Evolutionary conservation across 2,888 invertebrate species (phyloP).

Genomic region (Dasysyrphus tricinctus): DNA sequence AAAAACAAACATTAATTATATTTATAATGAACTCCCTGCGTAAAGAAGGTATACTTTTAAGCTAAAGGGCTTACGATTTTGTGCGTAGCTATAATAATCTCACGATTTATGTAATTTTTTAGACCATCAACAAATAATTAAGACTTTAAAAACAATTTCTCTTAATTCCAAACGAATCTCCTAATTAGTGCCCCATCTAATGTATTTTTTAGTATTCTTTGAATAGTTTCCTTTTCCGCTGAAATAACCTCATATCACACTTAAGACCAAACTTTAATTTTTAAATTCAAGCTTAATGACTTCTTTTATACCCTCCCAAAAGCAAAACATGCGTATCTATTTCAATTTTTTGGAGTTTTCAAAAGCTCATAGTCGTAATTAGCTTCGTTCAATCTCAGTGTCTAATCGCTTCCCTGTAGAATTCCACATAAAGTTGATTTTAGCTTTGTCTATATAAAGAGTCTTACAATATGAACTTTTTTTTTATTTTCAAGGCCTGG

Average conservation of each 20-base stretch:
- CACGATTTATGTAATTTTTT: neutral
- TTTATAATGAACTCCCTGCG: neutral
- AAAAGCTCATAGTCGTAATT: neutral
- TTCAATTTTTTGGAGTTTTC: neutral
- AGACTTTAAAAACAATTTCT: neutral
- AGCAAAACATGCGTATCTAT: neutral
- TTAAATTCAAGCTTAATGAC: neutral
- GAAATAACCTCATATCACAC: neutral
- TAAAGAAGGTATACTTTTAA: neutral
- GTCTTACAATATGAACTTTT: neutral
- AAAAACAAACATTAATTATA: neutral
- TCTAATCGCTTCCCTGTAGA: neutral
- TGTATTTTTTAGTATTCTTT: neutral
- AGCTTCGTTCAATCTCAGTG: neutral
- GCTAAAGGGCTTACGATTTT: neutral
- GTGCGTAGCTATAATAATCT: neutral
- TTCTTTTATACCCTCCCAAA: neutral
- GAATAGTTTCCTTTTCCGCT: neutral
- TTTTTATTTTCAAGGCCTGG: constrained; percentile 14
- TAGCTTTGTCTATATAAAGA: neutral
- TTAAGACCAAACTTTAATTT: neutral
- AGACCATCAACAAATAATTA: neutral
- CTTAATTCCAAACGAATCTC: neutral
- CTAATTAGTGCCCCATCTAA: neutral
- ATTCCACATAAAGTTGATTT: neutral